phyloP scores from a whole-genome alignment of 1,140 invertebrate species.

The Drosophila novamexicana region DNA sequence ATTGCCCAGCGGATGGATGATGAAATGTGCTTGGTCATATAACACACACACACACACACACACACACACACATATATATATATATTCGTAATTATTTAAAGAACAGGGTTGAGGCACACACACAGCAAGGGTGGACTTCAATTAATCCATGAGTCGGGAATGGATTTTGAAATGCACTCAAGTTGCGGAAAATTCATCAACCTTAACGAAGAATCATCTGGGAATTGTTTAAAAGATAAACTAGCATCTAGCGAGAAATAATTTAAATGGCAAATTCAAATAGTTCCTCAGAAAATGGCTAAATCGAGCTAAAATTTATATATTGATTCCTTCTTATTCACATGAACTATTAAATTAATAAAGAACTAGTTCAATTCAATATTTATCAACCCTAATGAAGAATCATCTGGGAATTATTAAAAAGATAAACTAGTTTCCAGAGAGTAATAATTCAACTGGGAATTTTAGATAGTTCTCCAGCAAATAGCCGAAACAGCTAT shows the following conservation, averaged over 20 bases:
- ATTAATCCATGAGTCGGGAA: constrained; percentile 5
- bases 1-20: constrained; percentile 12
- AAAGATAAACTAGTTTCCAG: too few species aligned
- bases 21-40: constrained; percentile 23
- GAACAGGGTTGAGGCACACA: not conserved
- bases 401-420: not conserved
- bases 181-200: not conserved
- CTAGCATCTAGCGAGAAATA: too few species aligned
- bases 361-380: too few species aligned
- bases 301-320: too few species aligned
- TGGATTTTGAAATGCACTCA: not conserved
- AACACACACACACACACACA: not conserved
- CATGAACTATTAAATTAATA: too few species aligned
- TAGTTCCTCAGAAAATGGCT: too few species aligned
- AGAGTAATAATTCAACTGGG: too few species aligned
- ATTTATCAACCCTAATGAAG: not conserved
- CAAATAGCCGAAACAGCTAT: too few species aligned
- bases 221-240: not conserved
- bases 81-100: not conserved
- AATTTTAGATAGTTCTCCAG: too few species aligned
- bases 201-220: not conserved
- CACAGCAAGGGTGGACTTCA: constrained; percentile 3
- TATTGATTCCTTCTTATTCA: too few species aligned
- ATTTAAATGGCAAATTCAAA: too few species aligned
- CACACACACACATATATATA: not conserved